Conservation (phyloP, 53 echinoderm and acorn worm genomes). For the Luidia sarsii region DNA sequence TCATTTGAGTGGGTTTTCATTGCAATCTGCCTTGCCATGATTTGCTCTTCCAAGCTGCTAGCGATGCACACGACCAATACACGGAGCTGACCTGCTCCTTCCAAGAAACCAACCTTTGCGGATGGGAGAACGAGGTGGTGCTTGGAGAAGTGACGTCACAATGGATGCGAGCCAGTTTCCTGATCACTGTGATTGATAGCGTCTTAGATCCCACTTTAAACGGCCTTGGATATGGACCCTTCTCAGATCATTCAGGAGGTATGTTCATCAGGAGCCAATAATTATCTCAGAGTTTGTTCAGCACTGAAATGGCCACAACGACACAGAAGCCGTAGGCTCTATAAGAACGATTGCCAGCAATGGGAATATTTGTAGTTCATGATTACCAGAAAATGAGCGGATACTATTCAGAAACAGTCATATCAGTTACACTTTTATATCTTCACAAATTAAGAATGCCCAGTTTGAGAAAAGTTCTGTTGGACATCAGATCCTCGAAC, state of each 20-base stretch:
- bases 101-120: background rate
- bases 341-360: too few relatives aligned
- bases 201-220: background rate
- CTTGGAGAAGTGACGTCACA: background rate
- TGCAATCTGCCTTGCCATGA: background rate
- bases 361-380: too few relatives aligned
- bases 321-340: too few relatives aligned
- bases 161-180: background rate
- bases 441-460: too few relatives aligned
- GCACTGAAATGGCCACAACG: too few relatives aligned
- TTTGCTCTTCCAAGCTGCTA: background rate
- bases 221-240: slow-evolving; percentile 21
- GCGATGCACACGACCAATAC: background rate
- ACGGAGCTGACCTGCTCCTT: slow-evolving; percentile 18
- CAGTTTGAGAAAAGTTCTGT: too few relatives aligned
- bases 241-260: slow-evolving; percentile 43
- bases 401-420: too few relatives aligned
- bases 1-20: too few relatives aligned
- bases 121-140: background rate
- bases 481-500: too few relatives aligned
- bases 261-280: background rate
- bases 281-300: too few relatives aligned
- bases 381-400: too few relatives aligned
- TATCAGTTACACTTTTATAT: too few relatives aligned
- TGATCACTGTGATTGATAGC: background rate